A percentile compares a stretch with the other conserved stretches of the same genome.
Evolutionary conservation across 1,140 invertebrate species (phyloP).

Genomic region (Drosophila mojavensis): DNA sequence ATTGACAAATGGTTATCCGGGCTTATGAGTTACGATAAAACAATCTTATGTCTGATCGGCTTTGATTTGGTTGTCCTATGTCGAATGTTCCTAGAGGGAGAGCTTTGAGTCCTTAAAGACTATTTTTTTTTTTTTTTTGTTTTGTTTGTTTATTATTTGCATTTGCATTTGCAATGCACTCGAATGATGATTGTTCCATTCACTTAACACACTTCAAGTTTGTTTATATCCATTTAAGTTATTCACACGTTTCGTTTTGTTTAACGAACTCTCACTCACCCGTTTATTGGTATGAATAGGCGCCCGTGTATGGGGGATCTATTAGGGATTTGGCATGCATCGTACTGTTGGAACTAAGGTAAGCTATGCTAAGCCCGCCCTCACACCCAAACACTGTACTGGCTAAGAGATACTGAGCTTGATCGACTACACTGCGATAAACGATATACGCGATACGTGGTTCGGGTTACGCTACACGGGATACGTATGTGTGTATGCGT

Average conservation of each 20-base stretch:
- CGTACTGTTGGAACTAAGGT: slow-evolving; percentile 45
- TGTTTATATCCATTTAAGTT: slow-evolving; percentile 30
- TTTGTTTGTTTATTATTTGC: slow-evolving; percentile 7
- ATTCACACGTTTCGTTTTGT: slow-evolving; percentile 46
- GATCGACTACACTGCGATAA: slow-evolving; percentile 16
- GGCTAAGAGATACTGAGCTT: background rate
- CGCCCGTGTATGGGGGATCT: slow-evolving; percentile 41
- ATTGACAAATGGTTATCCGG: slow-evolving; percentile 53
- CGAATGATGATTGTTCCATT: background rate
- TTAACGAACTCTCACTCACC: slow-evolving; percentile 77
- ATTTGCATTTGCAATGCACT: slow-evolving; percentile 3
- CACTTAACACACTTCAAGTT: slow-evolving; percentile 36
- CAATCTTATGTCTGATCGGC: slow-evolving; percentile 52
- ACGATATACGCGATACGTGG: background rate
- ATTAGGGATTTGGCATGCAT: slow-evolving; percentile 40
- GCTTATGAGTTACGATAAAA: slow-evolving; percentile 50
- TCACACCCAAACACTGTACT: slow-evolving; percentile 16
- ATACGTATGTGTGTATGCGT: slow-evolving; percentile 6
- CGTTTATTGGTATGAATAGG: slow-evolving; percentile 44
- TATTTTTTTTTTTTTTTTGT: slow-evolving; percentile 24
- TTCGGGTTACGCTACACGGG: no score
- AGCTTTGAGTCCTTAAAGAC: slow-evolving; percentile 32
- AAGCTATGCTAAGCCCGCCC: slow-evolving; percentile 37
- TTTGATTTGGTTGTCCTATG: slow-evolving; percentile 41
- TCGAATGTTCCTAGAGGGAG: slow-evolving; percentile 55